These are phyloP conservation scores for Macrocentrus cingulum DNA, from an alignment of 1,140 invertebrate species.

Conservation along the genomic window DNA sequence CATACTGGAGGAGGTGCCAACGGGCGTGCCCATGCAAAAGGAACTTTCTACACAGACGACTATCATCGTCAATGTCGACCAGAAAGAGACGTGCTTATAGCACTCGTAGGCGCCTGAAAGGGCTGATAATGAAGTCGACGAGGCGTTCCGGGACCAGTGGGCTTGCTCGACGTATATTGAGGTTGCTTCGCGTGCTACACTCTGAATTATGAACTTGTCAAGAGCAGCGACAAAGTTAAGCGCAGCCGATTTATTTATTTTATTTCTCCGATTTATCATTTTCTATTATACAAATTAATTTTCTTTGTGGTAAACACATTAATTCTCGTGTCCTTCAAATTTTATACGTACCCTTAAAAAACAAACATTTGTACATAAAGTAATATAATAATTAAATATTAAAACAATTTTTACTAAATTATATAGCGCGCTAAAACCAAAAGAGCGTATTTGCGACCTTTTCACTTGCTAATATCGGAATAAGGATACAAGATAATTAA, in stretches of 20 bases:
- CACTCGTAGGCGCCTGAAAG: slow-evolving; percentile 41
- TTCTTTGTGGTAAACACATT: neutral
- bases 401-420: too few relatives aligned
- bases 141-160: slow-evolving; percentile 27
- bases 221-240: neutral
- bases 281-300: neutral
- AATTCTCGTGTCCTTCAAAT: too few relatives aligned
- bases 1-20: slow-evolving; percentile 56
- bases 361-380: too few relatives aligned
- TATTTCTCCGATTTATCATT: too few relatives aligned
- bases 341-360: too few relatives aligned
- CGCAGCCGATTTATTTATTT: too few relatives aligned
- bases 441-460: too few relatives aligned
- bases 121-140: slow-evolving; percentile 32
- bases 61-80: slow-evolving; percentile 48
- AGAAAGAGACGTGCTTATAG: slow-evolving; percentile 56
- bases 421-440: too few relatives aligned
- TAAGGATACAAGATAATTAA: too few relatives aligned
- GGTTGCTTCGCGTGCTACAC: neutral
- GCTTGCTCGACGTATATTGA: slow-evolving; percentile 7
- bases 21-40: slow-evolving; percentile 48
- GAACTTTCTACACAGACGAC: slow-evolving; percentile 45
- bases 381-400: too few relatives aligned
- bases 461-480: too few relatives aligned
- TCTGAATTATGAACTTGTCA: neutral